A percentile compares a stretch with the other conserved stretches of the same genome.
phyloP scores from a whole-genome alignment of 2,797 vertebrate species.

The Furcifer pardalis region DNA sequence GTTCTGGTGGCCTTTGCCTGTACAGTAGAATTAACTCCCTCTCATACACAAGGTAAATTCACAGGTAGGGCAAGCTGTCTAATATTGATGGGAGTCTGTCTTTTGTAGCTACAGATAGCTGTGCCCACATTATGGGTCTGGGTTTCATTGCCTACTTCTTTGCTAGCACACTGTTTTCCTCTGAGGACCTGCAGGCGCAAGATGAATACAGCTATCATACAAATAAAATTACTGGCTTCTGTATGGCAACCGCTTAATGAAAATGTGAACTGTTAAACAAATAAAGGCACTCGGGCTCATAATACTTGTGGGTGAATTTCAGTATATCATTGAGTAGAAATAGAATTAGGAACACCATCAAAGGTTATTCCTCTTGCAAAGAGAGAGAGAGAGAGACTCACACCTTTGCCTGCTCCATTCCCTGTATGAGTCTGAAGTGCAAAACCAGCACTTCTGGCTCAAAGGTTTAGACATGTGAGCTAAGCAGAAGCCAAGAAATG shows the following conservation, averaged over 20 bases:
- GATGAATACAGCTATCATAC: slow-evolving; percentile 65
- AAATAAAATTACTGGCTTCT: slow-evolving; percentile 71
- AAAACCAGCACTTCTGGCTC: neutral
- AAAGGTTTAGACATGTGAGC: neutral
- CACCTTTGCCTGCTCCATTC: slow-evolving; percentile 12
- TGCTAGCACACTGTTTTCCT: slow-evolving; percentile 39
- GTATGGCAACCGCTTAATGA: slow-evolving; percentile 71
- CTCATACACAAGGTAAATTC: neutral
- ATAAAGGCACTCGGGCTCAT: slow-evolving; percentile 69
- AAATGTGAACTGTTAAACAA: slow-evolving; percentile 74
- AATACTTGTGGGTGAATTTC: slow-evolving; percentile 64
- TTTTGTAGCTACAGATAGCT: neutral
- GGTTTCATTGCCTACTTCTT: neutral
- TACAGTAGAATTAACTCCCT: neutral
- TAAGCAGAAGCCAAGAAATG: neutral
- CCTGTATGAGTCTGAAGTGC: neutral
- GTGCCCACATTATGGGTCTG: slow-evolving; percentile 1
- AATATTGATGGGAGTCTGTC: neutral
- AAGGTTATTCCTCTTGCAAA: slow-evolving; percentile 34
- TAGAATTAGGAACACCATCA: slow-evolving; percentile 55
- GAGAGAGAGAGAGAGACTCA: neutral
- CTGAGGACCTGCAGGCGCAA: slow-evolving; percentile 12
- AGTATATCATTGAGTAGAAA: slow-evolving; percentile 62
- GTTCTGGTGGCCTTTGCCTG: neutral
- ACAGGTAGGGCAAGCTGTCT: neutral